Percentiles rank a stretch among this genome's conserved stretches.
These are phyloP conservation scores for Babylonia areolata DNA, from an alignment of 1,140 invertebrate species.

Conservation along the genomic window DNA sequence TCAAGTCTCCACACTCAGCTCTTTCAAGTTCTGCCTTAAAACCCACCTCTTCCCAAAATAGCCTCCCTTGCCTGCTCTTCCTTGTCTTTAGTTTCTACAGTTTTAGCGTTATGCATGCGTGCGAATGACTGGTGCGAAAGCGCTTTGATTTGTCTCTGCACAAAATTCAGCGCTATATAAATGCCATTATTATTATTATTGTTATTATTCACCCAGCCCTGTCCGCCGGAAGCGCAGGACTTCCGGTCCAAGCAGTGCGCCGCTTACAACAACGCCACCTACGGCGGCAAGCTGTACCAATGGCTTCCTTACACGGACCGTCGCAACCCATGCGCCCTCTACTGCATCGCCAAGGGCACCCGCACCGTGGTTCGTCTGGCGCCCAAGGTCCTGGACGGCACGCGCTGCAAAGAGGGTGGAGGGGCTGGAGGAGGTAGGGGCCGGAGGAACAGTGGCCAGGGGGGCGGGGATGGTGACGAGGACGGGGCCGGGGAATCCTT, in stretches of 20 bases:
- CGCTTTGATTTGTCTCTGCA: too few species aligned
- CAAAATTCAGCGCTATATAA: too few species aligned
- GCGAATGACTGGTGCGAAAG: too few species aligned
- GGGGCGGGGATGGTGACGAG: too few species aligned
- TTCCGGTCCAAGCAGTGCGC: slow-evolving; percentile 90
- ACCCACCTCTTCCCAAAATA: too few species aligned
- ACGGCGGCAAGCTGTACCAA: slow-evolving; percentile 84
- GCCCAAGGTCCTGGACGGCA: slow-evolving; percentile 91
- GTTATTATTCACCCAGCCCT: slow-evolving; percentile 79
- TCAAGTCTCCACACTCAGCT: too few species aligned
- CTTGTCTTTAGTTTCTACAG: too few species aligned
- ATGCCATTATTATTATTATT: not conserved
- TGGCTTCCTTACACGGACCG: slow-evolving; percentile 92
- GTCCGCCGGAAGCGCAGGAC: slow-evolving; percentile 81
- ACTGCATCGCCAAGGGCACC: slow-evolving; percentile 83
- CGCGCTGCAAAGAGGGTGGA: slow-evolving; percentile 86
- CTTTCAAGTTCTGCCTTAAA: too few species aligned
- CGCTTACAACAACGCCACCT: slow-evolving; percentile 77
- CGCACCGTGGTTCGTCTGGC: slow-evolving; percentile 86
- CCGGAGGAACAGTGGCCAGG: too few species aligned
- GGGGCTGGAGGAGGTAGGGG: too few species aligned
- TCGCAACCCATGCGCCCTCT: slow-evolving; percentile 88
- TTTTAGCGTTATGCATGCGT: too few species aligned
- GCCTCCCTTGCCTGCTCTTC: too few species aligned
- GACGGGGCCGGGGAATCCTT: slow-evolving; percentile 77